Evolutionary conservation across 1,140 invertebrate species (phyloP), one percentile per base, ranked within the genome.

Genomic region (Metopolophium dirhodum): DNA sequence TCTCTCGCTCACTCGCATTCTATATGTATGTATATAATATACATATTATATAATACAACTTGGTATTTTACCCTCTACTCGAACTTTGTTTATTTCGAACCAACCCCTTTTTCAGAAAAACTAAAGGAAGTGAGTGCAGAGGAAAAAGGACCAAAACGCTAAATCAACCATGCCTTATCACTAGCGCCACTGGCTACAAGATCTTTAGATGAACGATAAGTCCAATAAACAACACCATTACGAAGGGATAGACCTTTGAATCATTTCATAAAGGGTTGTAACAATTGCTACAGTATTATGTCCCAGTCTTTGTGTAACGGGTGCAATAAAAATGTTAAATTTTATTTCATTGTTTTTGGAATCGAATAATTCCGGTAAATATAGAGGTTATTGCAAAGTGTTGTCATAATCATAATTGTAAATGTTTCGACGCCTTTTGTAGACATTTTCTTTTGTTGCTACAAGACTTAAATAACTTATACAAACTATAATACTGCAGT

Each of bases 151-250:
- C 89, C 57, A 7, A 90, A 90, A 90, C 89, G 9, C 89, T 90
- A 90, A 90, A 90, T 90, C 89, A 90, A 90, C 54, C 37, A 68
- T 45, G 35, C 89, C 89, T 90, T 90, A 90, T 90, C 89, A 90
- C 37, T 14, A 68, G 2, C 37, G 88, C 51, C 54, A 68, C 54
- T 30, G 37, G 54, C 37, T 45, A 68, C 35, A 68, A 23, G 37
- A 90, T 90, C 89, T 61, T 45, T n/a, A 68, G 89, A 90, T 90
- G 37, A 90, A 68, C 57, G 89, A 90, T 90, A 90, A 90, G 54
- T 45, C 89, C 54, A 90, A 90, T 90, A 90, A 61, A 90, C 89
- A 90, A 90, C 41, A 45, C 37, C 89, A 90, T 90, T 90, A 68
- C 37, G 14, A 45, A 61, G 37, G 89, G 89, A 90, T 45, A n/a